Base-by-base conservation (phyloP, 2,797 vertebrate species). In the Cichlasoma orientale region DNA sequence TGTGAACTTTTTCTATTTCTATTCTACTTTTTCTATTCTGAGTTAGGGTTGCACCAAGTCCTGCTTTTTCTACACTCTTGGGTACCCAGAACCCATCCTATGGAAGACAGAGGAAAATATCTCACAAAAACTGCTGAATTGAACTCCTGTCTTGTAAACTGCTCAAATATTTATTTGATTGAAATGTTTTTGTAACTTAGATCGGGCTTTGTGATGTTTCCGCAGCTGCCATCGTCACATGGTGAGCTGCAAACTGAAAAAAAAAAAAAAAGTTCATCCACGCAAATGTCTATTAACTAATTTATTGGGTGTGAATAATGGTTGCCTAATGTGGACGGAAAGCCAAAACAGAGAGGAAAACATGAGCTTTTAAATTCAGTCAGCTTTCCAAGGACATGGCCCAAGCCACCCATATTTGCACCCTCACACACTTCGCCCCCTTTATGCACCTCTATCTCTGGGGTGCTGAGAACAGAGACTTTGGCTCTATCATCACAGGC, bases 401-500 rank as follows among this genome's bases (percentile, higher is more conserved):
- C 66, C 68, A 29, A 84, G 38, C 86, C 77, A 70, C 75, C 52
- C 53, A 29, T 56, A n/a, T 54, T 80, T 73, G 75, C 75, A 72
- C 74, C 55, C 56, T 72, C 71, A 18, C 55, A 84, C 55, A 52
- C 74, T 56, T 75, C 36, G 47, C 70, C 82, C 79, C 75, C 68
- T 80, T 75, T 61, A 73, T 78, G 88, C 76, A 93, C 93, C 94
- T 95, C 87, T 68, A 90, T 93, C 93, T 96, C 94, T 92, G 90
- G 91, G 94, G 94, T 92, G 95, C 93, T 90, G 92, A 84, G 86
- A 92, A 85, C 87, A 95, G 92, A 94, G 93, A 93, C 94, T 95
- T 94, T 94, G 93, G 89, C 89, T 59, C 94, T 90, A 89, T 95
- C 95, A 95, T 95, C 95, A 93, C 95, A 93, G 86, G 90, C 91